phyloP scores from a whole-genome alignment of 2,888 invertebrate genomes.

The Cheiracanthium punctorium region DNA sequence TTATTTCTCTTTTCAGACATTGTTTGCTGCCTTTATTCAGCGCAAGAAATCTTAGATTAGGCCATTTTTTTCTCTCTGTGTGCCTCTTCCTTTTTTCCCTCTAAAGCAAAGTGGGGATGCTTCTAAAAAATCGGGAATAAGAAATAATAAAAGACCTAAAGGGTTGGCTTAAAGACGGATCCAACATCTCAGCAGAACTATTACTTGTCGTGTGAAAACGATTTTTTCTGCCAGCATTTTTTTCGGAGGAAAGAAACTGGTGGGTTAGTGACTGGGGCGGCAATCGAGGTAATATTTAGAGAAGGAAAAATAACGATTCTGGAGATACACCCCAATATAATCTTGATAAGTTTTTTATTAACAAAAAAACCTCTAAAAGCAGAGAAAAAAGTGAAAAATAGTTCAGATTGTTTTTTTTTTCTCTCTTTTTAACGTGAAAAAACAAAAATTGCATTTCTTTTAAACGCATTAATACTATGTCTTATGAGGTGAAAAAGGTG shows the following conservation, averaged over 20 bases:
- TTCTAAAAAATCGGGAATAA: background rate
- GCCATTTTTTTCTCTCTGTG: constrained; percentile 29
- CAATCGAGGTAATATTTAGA: background rate
- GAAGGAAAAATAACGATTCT: no score
- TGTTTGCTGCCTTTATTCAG: constrained; percentile 48
- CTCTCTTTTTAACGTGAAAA: no score
- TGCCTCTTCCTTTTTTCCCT: constrained; percentile 7
- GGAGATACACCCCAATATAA: no score
- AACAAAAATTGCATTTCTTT: no score
- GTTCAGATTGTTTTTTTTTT: no score
- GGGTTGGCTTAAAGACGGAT: constrained; percentile 27
- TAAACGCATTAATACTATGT: no score
- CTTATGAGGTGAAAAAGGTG: no score
- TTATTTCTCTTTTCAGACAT: constrained; percentile 2
- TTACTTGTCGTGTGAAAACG: constrained; percentile 30
- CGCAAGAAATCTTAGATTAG: constrained; percentile 16
- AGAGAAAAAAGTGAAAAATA: no score
- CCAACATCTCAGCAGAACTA: constrained; percentile 15
- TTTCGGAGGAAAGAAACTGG: background rate
- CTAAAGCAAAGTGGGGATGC: background rate
- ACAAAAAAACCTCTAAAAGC: no score
- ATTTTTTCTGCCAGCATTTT: background rate
- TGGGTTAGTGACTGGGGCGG: constrained; percentile 43
- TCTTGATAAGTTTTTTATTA: no score
- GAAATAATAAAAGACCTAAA: background rate